Conservation (phyloP, 2,113 vertebrate genomes). For the Scartelaos histophorus region DNA sequence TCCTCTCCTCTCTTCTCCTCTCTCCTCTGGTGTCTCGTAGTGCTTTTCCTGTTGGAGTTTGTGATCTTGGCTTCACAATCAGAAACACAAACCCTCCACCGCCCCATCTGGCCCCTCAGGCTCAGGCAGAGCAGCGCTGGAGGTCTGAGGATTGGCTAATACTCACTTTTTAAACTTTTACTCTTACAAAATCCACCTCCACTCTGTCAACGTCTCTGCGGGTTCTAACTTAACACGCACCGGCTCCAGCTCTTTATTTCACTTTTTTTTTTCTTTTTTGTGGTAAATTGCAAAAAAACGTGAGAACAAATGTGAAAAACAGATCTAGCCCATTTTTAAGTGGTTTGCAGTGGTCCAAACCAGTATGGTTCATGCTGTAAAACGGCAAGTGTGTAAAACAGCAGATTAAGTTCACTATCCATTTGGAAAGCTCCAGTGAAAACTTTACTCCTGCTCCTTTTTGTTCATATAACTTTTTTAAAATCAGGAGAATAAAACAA, state of each 20-base stretch:
- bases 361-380: too few species aligned
- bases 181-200: not conserved
- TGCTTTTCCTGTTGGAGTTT: not conserved
- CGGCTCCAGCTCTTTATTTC: not conserved
- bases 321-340: too few species aligned
- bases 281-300: too few species aligned
- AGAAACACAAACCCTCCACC: not conserved
- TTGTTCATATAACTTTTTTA: too few species aligned
- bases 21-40: not conserved
- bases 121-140: not conserved
- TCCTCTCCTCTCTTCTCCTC: not conserved
- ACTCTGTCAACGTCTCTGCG: not conserved
- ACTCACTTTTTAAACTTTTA: not conserved
- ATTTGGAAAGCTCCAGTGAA: too few species aligned
- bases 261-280: too few species aligned
- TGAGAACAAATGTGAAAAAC: too few species aligned
- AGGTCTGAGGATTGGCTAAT: constrained; percentile 7
- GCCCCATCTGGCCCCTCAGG: not conserved
- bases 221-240: not conserved
- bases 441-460: too few species aligned
- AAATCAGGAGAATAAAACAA: too few species aligned
- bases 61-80: not conserved
- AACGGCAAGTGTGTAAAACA: too few species aligned
- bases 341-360: too few species aligned
- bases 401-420: too few species aligned